Conservation (phyloP, 2,113 vertebrate genomes). For the Aegithalos caudatus region DNA sequence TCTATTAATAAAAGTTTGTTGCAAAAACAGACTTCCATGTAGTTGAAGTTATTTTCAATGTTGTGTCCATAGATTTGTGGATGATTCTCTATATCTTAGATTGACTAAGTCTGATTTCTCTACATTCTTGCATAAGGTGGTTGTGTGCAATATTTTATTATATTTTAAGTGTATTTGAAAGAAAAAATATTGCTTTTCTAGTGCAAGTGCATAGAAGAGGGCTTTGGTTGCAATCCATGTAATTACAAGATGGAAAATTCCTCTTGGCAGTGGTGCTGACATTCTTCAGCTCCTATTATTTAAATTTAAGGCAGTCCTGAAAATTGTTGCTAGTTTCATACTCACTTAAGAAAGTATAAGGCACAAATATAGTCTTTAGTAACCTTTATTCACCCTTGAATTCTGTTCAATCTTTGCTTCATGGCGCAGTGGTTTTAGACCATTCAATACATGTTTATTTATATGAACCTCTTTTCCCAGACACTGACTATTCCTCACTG, state of each 20-base stretch:
- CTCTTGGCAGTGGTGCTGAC: not conserved
- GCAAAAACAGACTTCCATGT: not conserved
- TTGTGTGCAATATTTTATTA: constrained; percentile 3
- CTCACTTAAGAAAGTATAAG: constrained; percentile 2
- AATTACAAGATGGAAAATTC: constrained; percentile 14
- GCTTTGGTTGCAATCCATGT: not conserved
- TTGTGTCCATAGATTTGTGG: not conserved
- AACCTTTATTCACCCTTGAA: not conserved
- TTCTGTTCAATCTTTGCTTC: not conserved
- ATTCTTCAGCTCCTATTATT: not conserved
- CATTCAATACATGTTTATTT: not conserved
- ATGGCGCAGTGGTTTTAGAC: not conserved
- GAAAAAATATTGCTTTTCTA: constrained; percentile 24
- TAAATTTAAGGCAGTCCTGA: not conserved
- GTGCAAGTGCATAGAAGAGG: not conserved
- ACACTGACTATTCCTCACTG: not conserved
- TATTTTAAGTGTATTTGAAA: constrained; percentile 13
- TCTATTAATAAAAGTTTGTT: not conserved
- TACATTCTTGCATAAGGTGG: not conserved
- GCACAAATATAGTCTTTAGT: not conserved
- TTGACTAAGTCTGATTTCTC: not conserved
- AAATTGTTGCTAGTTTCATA: constrained; percentile 11
- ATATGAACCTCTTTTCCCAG: not conserved
- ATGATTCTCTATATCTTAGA: not conserved
- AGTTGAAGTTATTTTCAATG: not conserved